Conservation (phyloP, 2,113 vertebrate species). For the Prunella himalayana region DNA sequence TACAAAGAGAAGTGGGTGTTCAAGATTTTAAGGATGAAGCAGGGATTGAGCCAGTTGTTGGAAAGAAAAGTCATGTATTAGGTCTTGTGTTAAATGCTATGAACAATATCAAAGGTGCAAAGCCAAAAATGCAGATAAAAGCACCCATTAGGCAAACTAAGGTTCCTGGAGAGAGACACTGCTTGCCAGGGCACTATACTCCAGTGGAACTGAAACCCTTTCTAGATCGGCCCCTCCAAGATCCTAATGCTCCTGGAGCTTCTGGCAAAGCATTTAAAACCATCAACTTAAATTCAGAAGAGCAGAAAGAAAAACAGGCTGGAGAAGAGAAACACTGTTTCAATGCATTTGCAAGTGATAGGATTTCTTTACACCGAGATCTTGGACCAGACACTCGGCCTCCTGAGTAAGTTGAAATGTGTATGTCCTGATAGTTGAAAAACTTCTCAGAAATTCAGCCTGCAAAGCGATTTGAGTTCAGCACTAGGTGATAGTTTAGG, state of each 20-base stretch:
- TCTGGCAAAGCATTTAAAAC: slow-evolving; percentile 87
- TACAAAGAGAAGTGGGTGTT: slow-evolving; percentile 93
- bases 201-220: slow-evolving; percentile 84
- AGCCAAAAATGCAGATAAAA: slow-evolving; percentile 97
- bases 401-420: slow-evolving; percentile 87
- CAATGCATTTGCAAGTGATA: slow-evolving; percentile 94
- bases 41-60: slow-evolving; percentile 77
- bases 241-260: slow-evolving; percentile 87
- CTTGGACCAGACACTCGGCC: slow-evolving; percentile 95
- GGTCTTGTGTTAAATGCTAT: slow-evolving; percentile 90
- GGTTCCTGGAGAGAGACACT: slow-evolving; percentile 64
- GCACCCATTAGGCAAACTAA: slow-evolving; percentile 83
- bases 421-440: not conserved
- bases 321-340: slow-evolving; percentile 97
- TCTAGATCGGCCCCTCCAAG: slow-evolving; percentile 85
- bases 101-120: slow-evolving; percentile 90
- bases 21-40: slow-evolving; percentile 82
- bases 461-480: not conserved
- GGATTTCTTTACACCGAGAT: slow-evolving; percentile 93
- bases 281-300: slow-evolving; percentile 77
- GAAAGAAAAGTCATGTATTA: slow-evolving; percentile 85
- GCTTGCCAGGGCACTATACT: slow-evolving; percentile 88
- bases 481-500: not conserved
- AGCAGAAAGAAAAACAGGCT: slow-evolving; percentile 88
- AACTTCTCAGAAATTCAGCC: not conserved